Evolutionary conservation across 2,888 invertebrate species (phyloP).

Genomic region (Peribatodes rhomboidaria): DNA sequence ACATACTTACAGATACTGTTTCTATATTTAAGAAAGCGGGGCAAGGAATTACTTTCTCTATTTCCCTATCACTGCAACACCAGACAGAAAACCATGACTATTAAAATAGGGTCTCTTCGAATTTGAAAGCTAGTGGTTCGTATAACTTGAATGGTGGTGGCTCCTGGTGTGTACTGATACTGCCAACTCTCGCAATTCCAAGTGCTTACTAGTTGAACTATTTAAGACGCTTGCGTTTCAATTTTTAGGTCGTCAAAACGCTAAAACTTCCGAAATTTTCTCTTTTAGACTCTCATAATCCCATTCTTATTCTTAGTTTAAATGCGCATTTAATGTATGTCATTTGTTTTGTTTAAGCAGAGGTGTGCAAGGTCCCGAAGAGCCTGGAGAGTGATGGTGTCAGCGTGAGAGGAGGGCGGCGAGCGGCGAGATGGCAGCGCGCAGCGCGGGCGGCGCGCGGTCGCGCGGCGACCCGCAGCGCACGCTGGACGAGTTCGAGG

Average conservation of each 20-base stretch:
- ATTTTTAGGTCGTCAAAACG: no score
- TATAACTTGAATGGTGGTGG: no score
- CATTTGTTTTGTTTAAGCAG: not conserved
- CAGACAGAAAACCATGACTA: not conserved
- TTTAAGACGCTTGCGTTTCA: no score
- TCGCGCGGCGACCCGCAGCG: slow-evolving; percentile 68
- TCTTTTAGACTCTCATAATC: no score
- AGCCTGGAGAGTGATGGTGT: slow-evolving; percentile 6
- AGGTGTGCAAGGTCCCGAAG: not conserved
- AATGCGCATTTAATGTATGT: no score
- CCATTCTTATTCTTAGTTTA: no score
- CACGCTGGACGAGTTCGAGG: slow-evolving; percentile 79
- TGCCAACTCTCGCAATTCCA: no score
- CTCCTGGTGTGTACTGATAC: no score
- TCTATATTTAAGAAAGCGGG: not conserved
- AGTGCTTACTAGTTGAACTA: no score
- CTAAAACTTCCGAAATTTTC: no score
- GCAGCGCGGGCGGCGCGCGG: slow-evolving; percentile 49
- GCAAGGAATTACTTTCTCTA: slow-evolving; percentile 3
- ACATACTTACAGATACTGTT: not conserved
- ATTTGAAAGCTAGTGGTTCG: no score
- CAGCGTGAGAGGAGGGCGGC: slow-evolving; percentile 12
- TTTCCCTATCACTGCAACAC: not conserved
- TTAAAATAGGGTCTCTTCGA: no score
- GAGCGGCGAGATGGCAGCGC: slow-evolving; percentile 40